Percentiles rank a stretch among this genome's conserved stretches.
phyloP scores from a whole-genome alignment of 1,140 invertebrate species.

The Listronotus oregonensis region DNA sequence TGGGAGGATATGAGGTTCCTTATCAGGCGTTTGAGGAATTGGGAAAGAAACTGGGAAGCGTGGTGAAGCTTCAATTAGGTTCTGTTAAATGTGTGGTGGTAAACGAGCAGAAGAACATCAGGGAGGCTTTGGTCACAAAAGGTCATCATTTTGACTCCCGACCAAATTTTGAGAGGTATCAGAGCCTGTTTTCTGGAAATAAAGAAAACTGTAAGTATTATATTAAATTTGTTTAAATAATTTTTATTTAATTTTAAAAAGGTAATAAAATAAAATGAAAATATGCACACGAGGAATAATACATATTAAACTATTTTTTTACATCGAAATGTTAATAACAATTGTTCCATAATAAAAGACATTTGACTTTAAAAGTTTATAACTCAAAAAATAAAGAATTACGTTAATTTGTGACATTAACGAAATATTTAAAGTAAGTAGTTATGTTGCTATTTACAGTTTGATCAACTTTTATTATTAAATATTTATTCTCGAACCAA shows the following conservation, averaged over 20 bases:
- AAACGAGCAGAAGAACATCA: conserved; percentile 67
- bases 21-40: conserved; percentile 68
- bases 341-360: no score
- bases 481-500: no score
- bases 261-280: no score
- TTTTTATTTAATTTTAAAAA: conserved; percentile 51
- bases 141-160: conserved; percentile 68
- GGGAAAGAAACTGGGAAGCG: conserved; percentile 59
- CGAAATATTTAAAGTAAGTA: no score
- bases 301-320: no score
- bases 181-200: conserved; percentile 67
- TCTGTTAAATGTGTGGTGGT: conserved; percentile 66
- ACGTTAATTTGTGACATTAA: no score
- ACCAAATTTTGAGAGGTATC: conserved; percentile 68
- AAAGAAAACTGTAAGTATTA: conserved; percentile 72
- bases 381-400: no score
- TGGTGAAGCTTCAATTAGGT: conserved; percentile 66
- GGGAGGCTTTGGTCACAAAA: conserved; percentile 67
- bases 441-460: no score
- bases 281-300: no score
- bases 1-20: conserved; percentile 66
- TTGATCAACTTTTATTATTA: no score
- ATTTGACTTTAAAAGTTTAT: no score
- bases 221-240: conserved; percentile 62
- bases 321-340: no score